Evolutionary conservation across 2,113 vertebrate genomes (phyloP).

Genomic region (Agapornis roseicollis): DNA sequence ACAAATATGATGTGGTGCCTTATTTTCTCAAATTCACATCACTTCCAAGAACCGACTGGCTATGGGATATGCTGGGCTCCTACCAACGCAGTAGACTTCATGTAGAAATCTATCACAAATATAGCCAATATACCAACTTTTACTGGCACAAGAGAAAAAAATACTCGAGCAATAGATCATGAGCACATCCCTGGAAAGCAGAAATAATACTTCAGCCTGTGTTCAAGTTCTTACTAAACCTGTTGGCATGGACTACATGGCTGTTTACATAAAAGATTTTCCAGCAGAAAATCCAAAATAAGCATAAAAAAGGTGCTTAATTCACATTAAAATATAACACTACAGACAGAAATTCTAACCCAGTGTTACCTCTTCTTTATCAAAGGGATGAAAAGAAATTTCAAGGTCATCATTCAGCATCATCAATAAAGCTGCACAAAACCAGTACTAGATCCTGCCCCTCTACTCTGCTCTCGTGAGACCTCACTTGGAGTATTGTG

Average conservation of each 20-base stretch:
- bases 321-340: neutral
- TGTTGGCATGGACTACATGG: neutral
- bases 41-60: neutral
- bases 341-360: neutral
- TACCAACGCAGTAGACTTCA: neutral
- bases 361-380: neutral
- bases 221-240: neutral
- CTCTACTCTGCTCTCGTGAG: too few species aligned
- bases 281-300: neutral
- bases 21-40: neutral
- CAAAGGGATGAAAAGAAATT: neutral
- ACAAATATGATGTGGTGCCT: neutral
- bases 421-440: neutral
- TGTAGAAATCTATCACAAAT: neutral
- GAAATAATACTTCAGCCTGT: neutral
- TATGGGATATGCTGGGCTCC: neutral
- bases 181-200: neutral
- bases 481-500: too few species aligned
- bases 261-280: neutral
- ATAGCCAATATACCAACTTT: neutral
- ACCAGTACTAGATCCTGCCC: neutral
- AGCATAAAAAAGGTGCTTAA: neutral
- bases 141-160: neutral
- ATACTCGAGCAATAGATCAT: fast-evolving
- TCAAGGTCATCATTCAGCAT: neutral